A percentile compares a stretch with the other conserved stretches of the same genome.
Evolutionary conservation across 2,113 vertebrate genomes (phyloP).

Genomic region (Pluvianellus socialis): DNA sequence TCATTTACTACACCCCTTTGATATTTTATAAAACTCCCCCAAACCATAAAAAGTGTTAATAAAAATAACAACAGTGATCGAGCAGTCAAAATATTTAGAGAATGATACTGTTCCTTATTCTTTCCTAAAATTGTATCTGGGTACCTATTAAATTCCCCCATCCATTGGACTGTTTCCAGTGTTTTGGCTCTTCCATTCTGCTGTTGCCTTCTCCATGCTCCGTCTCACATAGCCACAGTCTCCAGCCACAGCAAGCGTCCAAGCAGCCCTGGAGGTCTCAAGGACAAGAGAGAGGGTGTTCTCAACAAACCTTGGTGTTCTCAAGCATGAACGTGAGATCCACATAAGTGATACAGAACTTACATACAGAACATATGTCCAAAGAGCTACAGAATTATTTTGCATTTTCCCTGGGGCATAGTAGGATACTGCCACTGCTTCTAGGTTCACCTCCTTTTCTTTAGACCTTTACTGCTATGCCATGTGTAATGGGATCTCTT

Average conservation of each 20-base stretch:
- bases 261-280: not conserved
- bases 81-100: not conserved
- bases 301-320: not conserved
- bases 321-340: not conserved
- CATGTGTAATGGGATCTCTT: not conserved
- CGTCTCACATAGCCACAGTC: not conserved
- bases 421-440: not conserved
- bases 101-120: not conserved
- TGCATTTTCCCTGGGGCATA: not conserved
- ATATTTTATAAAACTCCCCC: not conserved
- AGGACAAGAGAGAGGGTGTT: not conserved
- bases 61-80: not conserved
- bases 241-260: not conserved
- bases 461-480: not conserved
- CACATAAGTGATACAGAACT: too few relatives aligned
- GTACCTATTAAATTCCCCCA: not conserved
- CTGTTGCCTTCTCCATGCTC: not conserved
- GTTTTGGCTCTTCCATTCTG: not conserved
- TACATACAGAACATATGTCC: not conserved
- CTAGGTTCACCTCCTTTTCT: not conserved
- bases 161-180: not conserved
- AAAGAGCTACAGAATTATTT: not conserved
- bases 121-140: not conserved
- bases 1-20: not conserved
- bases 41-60: not conserved